Evolutionary conservation across 2,888 invertebrate species (phyloP).

Genomic region (Mythimna albipuncta): DNA sequence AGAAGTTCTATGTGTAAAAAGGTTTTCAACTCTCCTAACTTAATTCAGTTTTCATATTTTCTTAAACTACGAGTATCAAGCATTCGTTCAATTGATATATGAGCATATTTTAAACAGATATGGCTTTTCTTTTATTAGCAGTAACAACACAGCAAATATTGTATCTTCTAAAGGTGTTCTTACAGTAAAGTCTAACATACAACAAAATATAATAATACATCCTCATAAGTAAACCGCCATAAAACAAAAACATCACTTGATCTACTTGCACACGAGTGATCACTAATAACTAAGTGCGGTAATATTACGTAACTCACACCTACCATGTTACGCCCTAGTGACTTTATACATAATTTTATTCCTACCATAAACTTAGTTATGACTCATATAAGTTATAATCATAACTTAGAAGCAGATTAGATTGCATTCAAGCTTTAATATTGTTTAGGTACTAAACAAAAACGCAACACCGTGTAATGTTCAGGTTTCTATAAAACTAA

Average conservation of each 20-base stretch:
- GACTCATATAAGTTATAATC: constrained; percentile 53
- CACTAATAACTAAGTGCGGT: constrained; percentile 56
- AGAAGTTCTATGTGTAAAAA: not conserved
- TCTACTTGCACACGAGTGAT: constrained; percentile 51
- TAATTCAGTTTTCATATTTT: not conserved
- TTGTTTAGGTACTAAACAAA: no score
- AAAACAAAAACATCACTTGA: constrained; percentile 16
- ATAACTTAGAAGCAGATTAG: constrained; percentile 46
- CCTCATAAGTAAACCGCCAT: constrained; percentile 25
- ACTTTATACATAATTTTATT: constrained; percentile 54
- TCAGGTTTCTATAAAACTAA: no score
- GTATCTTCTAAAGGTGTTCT: no score
- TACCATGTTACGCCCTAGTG: constrained; percentile 57
- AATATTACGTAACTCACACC: constrained; percentile 51
- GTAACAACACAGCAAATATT: no score
- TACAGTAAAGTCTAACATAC: no score
- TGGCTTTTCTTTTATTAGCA: no score
- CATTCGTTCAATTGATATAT: not conserved
- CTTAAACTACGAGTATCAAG: not conserved
- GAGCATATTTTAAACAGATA: not conserved
- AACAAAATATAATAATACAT: not conserved
- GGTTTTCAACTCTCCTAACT: not conserved
- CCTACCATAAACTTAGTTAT: constrained; percentile 41
- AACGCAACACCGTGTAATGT: no score
- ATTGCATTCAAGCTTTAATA: no score